Conservation (phyloP, 2,113 vertebrate species). For the Taurulus bubalis region DNA sequence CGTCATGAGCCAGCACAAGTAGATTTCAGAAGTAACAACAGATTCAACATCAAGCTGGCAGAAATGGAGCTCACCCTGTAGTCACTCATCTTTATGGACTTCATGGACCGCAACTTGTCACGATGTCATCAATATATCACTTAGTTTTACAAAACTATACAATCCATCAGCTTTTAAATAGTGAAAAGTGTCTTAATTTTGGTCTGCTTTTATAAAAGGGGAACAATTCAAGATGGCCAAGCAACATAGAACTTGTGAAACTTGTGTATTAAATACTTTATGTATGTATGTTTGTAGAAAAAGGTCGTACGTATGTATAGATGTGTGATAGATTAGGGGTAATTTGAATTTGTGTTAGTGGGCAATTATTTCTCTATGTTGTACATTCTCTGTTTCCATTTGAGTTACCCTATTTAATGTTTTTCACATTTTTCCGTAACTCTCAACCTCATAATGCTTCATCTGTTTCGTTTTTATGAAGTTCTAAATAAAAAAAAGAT, state of each 20-base stretch:
- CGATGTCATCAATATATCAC: background rate
- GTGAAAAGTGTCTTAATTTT: background rate
- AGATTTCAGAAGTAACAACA: constrained; percentile 47
- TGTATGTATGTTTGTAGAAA: constrained; percentile 67
- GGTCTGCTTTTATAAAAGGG: constrained; percentile 20
- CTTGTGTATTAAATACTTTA: constrained; percentile 41
- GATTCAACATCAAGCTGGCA: background rate
- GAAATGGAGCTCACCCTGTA: constrained; percentile 9
- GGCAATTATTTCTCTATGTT: constrained; percentile 61
- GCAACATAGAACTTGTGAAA: constrained; percentile 46
- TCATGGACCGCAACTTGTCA: constrained; percentile 23
- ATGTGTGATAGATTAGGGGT: constrained; percentile 67
- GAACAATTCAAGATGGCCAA: constrained; percentile 8
- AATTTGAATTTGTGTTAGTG: constrained; percentile 51
- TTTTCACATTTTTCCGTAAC: constrained; percentile 59
- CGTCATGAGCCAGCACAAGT: constrained; percentile 71
- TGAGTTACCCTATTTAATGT: constrained; percentile 70
- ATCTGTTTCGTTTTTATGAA: constrained; percentile 58
- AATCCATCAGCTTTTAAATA: constrained; percentile 20
- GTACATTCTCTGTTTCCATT: constrained; percentile 72
- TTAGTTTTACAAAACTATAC: background rate
- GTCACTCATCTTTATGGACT: constrained; percentile 5
- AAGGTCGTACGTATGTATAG: constrained; percentile 63
- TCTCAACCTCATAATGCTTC: constrained; percentile 42
- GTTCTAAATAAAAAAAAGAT: constrained; percentile 63